Evolutionary conservation across 1,140 invertebrate genomes (phyloP).

Genomic region (Bombus superbus): DNA sequence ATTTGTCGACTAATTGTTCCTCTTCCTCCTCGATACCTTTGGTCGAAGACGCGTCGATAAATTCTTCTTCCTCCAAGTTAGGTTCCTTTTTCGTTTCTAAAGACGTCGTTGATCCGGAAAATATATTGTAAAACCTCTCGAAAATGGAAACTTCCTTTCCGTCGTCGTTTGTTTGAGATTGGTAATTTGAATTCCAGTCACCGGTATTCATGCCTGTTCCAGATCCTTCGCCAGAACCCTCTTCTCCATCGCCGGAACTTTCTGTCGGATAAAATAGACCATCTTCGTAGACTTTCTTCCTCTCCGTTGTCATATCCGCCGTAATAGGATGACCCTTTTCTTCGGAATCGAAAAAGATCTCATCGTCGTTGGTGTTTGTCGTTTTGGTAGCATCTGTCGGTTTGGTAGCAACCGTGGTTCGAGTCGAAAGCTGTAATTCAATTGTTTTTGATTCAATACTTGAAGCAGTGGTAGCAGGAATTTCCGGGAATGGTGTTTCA

Average conservation of each 20-base stretch:
- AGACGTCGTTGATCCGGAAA: conserved; percentile 42
- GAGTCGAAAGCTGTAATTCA: not conserved
- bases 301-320: not conserved
- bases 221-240: conserved; percentile 78
- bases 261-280: conserved; percentile 46
- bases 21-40: conserved; percentile 27
- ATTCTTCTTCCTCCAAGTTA: conserved; percentile 74
- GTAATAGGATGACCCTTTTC: conserved; percentile 56
- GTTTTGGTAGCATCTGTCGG: too few species aligned
- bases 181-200: not conserved
- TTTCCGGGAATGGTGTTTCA: conserved; percentile 47
- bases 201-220: conserved; percentile 59
- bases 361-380: conserved; percentile 50
- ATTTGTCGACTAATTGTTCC: not conserved
- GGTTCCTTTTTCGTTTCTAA: conserved; percentile 66
- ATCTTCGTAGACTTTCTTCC: conserved; percentile 36
- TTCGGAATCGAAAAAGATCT: conserved; percentile 73
- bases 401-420: too few species aligned
- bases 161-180: not conserved
- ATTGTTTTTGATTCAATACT: not conserved
- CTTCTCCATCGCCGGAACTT: conserved; percentile 75
- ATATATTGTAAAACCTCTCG: conserved; percentile 35
- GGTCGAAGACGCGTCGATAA: conserved; percentile 58
- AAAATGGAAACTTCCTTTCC: conserved; percentile 42
- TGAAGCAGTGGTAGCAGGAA: not conserved